A percentile compares a stretch with the other conserved stretches of the same genome.
Conservation (phyloP, 2,797 vertebrate genomes). For the Tangara arthus region DNA sequence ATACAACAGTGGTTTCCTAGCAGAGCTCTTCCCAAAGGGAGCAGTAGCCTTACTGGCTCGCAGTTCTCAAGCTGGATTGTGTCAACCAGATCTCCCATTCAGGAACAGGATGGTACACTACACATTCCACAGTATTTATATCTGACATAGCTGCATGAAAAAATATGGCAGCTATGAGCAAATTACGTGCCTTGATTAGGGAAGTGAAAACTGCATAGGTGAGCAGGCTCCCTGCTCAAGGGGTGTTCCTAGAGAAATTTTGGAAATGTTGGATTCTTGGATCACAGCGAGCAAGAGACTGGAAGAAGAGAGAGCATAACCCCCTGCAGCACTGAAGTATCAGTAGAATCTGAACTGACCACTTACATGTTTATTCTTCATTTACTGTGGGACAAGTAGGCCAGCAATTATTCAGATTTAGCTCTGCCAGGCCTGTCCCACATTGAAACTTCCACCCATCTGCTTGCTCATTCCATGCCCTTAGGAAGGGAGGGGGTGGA, state of each 20-base stretch:
- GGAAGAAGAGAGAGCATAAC: not conserved
- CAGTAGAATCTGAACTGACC: not conserved
- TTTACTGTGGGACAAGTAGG: not conserved
- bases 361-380: not conserved
- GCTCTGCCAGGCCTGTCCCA: not conserved
- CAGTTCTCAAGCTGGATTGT: not conserved
- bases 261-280: not conserved
- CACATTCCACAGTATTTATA: not conserved
- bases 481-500: not conserved
- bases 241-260: not conserved
- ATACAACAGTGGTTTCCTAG: not conserved
- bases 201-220: not conserved
- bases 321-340: not conserved
- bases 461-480: not conserved
- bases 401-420: not conserved
- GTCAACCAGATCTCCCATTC: not conserved
- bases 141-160: not conserved
- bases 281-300: not conserved
- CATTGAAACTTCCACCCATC: not conserved
- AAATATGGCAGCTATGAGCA: not conserved
- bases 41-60: not conserved
- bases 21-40: not conserved
- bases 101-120: not conserved
- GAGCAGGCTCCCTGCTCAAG: not conserved
- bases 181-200: fast-evolving